Conservation (phyloP, 2,888 invertebrate genomes). For the Camponotus fellah region DNA sequence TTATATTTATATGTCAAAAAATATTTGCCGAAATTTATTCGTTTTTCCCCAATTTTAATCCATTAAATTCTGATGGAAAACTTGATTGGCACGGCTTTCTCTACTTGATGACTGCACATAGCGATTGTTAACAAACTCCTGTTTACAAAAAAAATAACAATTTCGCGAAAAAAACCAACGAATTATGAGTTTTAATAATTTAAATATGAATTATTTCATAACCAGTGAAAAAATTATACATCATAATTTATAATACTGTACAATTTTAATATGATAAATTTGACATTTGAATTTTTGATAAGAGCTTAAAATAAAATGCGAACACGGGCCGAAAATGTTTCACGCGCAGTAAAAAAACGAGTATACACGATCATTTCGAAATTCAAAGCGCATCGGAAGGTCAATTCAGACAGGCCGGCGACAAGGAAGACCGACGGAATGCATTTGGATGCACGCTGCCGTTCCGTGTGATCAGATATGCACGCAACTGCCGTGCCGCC, state of each 20-base stretch:
- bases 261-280: slow-evolving; percentile 4
- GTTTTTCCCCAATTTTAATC: slow-evolving; percentile 10
- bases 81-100: slow-evolving; percentile 24
- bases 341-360: not conserved
- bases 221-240: not conserved
- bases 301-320: not conserved
- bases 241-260: not conserved
- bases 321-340: not conserved
- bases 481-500: slow-evolving; percentile 33
- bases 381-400: not conserved
- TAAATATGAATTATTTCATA: not conserved
- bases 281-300: not conserved
- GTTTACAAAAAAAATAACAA: slow-evolving; percentile 9
- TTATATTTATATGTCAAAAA: not conserved
- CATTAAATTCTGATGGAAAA: slow-evolving; percentile 16
- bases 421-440: slow-evolving; percentile 56
- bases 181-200: slow-evolving; percentile 11
- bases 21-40: slow-evolving; percentile 23
- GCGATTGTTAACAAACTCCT: not conserved
- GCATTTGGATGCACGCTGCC: slow-evolving; percentile 74
- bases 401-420: not conserved
- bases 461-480: slow-evolving; percentile 80
- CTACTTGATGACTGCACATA: not conserved
- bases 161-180: not conserved
- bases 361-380: not conserved